Percentiles rank a stretch among this genome's conserved stretches.
Conservation (phyloP, 2,113 vertebrate genomes). For the Eurystomus gularis region DNA sequence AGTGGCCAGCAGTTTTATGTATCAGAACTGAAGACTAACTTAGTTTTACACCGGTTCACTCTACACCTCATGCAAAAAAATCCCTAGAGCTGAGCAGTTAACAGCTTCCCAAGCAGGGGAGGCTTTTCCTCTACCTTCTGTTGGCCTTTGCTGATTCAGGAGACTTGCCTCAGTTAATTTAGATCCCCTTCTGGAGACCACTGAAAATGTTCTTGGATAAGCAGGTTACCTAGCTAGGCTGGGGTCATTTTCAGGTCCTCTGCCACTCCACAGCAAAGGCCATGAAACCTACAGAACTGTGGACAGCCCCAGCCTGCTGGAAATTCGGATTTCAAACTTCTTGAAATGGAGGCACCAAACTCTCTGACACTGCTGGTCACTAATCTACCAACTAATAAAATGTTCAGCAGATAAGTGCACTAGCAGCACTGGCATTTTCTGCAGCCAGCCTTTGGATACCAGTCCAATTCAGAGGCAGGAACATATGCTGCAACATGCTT, state of each 20-base stretch:
- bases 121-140: not conserved
- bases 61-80: not conserved
- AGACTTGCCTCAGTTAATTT: not conserved
- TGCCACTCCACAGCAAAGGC: not conserved
- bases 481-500: accelerated
- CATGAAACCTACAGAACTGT: not conserved
- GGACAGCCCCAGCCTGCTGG: not conserved
- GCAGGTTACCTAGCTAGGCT: not conserved
- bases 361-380: not conserved
- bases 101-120: too few species aligned
- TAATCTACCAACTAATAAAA: not conserved
- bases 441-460: not conserved
- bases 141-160: not conserved
- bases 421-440: not conserved
- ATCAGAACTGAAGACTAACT: not conserved
- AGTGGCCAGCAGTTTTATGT: not conserved
- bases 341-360: not conserved
- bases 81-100: not conserved
- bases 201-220: too few species aligned
- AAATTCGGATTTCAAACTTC: not conserved
- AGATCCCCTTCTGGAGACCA: not conserved
- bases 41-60: not conserved
- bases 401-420: accelerated
- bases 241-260: not conserved
- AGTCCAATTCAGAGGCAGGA: not conserved